Evolutionary conservation across 2,113 vertebrate species (phyloP), one percentile per base, ranked within the genome.

Genomic region (Pelecanoides urinatrix): DNA sequence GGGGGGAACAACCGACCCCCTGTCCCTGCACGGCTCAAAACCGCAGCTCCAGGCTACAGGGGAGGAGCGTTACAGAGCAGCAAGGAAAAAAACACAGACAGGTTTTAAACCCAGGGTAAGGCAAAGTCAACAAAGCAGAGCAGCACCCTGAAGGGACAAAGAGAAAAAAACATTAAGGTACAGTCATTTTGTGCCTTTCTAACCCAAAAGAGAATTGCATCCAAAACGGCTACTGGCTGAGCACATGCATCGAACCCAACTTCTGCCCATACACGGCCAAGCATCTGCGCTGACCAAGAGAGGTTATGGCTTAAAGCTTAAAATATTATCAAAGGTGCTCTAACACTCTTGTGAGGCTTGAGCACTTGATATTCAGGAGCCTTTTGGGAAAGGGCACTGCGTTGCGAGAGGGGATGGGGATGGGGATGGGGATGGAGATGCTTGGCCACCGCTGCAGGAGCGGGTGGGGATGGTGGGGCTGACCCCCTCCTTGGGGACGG

Each of bases 241-340:
- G 86, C 73, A 27, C 56, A 38, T 18, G 62, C 40, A 45, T 38
- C 8, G 2, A 92, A 61, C 53, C 40, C 67, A 27, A 47, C 32
- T 50, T 76, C 53, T 73, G 66, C 16, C 81, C 44, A 9, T 38
- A 34, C 26, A 1, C 0, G 2, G 77, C 62, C 8, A 1, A 91
- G 59, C 23, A 44, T 36, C 66, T 38, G 32, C 2, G 3, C 49
- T 30, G 50, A 73, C 66, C 25, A 2, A 61, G 42, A 50, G 5
- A 6, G 3, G 47, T 71, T 91, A 96, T 95, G 95, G 80, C 89
- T 96, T 96, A 96, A 96, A 96, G 93, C 95, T 96, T 94, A 89
- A 89, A 89, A 74, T 40, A 52, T 50, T 26, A 19, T 20, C 59
- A 63, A 9, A 52, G 52, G n/a, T 34, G 70, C 53, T 75, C 53